These are phyloP conservation scores for Myiozetetes cayanensis DNA, from an alignment of 2,113 vertebrate genomes.

Conservation along the genomic window DNA sequence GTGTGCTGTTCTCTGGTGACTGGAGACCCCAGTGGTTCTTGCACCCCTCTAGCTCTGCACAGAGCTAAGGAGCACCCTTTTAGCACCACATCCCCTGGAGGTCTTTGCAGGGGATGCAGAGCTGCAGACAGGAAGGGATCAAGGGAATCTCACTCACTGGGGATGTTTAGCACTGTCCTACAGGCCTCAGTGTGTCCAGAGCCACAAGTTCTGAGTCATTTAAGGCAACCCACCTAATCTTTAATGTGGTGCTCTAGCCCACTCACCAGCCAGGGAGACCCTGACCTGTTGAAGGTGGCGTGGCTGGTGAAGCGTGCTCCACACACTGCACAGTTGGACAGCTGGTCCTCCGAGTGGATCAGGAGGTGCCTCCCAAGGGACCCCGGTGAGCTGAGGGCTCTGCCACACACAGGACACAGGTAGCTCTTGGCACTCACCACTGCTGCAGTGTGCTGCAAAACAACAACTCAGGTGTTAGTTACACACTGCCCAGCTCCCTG, in stretches of 20 bases:
- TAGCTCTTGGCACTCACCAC: constrained; percentile 93
- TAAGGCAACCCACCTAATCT: neutral
- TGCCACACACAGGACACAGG: constrained; percentile 93
- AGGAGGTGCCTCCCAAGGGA: constrained; percentile 94
- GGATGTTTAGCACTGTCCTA: neutral
- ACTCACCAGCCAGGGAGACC: neutral
- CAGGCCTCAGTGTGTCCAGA: neutral
- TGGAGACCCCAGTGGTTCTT: neutral
- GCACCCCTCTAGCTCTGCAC: neutral
- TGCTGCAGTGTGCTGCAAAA: constrained; percentile 87
- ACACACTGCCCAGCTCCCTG: neutral
- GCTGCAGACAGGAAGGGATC: neutral
- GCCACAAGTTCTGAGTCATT: neutral
- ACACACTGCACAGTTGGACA: constrained; percentile 96
- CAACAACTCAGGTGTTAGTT: neutral
- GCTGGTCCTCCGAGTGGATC: constrained; percentile 95
- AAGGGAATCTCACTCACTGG: neutral
- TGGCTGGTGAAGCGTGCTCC: constrained; percentile 93
- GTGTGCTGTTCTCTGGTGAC: neutral
- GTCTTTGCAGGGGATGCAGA: neutral
- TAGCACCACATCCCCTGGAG: neutral
- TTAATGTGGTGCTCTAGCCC: neutral
- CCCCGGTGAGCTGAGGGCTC: constrained; percentile 93
- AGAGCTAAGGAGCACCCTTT: neutral
- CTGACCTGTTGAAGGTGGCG: constrained; percentile 94